A percentile compares a stretch with the other conserved stretches of the same genome.
These are phyloP conservation scores for Atherinomorus stipes DNA, from an alignment of 2,113 vertebrate genomes.

Conservation along the genomic window DNA sequence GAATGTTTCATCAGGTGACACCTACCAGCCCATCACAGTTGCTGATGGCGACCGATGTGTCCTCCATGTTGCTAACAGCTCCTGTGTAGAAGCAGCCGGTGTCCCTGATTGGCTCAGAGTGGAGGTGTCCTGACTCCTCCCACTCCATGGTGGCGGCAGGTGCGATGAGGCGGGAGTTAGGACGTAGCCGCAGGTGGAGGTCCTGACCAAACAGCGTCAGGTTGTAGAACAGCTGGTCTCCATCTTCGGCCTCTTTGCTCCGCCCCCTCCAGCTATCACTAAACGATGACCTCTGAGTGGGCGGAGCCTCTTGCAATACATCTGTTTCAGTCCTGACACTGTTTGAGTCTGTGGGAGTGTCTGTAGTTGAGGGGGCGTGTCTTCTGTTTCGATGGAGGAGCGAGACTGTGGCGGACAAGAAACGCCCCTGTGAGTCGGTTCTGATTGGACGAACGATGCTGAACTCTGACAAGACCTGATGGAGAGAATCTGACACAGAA, in stretches of 20 bases:
- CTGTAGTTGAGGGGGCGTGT: slow-evolving; percentile 18
- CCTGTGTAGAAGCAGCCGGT: slow-evolving; percentile 91
- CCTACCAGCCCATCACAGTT: slow-evolving; percentile 97
- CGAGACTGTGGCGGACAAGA: slow-evolving; percentile 87
- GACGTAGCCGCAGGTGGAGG: slow-evolving; percentile 89
- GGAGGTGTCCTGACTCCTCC: slow-evolving; percentile 86
- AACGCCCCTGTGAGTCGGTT: slow-evolving; percentile 86
- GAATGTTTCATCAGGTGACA: neutral
- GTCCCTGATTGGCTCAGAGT: slow-evolving; percentile 86
- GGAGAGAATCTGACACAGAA: slow-evolving; percentile 81
- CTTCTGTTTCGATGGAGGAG: slow-evolving; percentile 76
- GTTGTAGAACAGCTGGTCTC: slow-evolving; percentile 90
- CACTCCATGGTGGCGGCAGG: slow-evolving; percentile 92
- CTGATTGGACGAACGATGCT: slow-evolving; percentile 87
- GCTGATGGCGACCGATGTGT: slow-evolving; percentile 93
- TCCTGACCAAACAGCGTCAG: slow-evolving; percentile 91
- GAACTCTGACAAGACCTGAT: slow-evolving; percentile 86
- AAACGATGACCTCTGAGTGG: fast-evolving
- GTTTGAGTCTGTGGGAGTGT: neutral
- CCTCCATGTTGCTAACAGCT: slow-evolving; percentile 87
- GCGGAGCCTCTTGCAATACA: neutral
- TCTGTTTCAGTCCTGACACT: neutral
- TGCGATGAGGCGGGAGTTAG: slow-evolving; percentile 88
- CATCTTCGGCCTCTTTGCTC: neutral
- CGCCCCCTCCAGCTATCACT: slow-evolving; percentile 1